Evolutionary conservation across 2,797 vertebrate genomes (phyloP).

Genomic region (Cossypha caffra): DNA sequence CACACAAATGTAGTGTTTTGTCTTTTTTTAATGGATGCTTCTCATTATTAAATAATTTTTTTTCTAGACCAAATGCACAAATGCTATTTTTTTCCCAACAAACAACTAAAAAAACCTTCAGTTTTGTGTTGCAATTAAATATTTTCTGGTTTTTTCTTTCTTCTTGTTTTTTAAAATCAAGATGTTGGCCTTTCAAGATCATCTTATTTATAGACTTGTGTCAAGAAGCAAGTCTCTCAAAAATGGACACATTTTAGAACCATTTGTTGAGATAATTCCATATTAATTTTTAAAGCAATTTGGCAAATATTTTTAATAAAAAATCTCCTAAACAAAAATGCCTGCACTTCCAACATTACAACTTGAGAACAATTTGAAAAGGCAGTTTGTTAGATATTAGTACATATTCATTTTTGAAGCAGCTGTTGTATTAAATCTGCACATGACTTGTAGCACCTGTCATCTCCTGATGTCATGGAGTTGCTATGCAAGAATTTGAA

Average conservation of each 20-base stretch:
- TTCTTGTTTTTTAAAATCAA: neutral
- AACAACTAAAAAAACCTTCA: accelerated
- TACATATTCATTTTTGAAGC: neutral
- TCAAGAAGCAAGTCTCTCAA: neutral
- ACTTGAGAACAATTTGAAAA: neutral
- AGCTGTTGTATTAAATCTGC: conserved; percentile 27
- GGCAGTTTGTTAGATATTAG: neutral
- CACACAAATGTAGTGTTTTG: neutral
- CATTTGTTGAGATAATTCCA: neutral
- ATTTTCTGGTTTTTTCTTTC: neutral
- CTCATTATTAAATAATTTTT: neutral
- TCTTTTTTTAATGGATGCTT: neutral
- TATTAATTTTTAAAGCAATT: neutral
- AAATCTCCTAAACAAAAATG: neutral
- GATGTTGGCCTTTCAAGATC: neutral
- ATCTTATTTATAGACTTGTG: neutral
- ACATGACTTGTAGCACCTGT: neutral
- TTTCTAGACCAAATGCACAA: neutral
- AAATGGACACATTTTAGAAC: neutral
- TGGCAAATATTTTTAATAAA: neutral
- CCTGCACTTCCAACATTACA: neutral
- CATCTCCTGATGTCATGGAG: conserved; percentile 13
- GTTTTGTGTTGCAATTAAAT: neutral
- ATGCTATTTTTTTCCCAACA: neutral
- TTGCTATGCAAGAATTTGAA: conserved; percentile 3